Evolutionary conservation across 2,797 vertebrate genomes (phyloP), one percentile per base, ranked within the genome.

Genomic region (Agapornis canus): DNA sequence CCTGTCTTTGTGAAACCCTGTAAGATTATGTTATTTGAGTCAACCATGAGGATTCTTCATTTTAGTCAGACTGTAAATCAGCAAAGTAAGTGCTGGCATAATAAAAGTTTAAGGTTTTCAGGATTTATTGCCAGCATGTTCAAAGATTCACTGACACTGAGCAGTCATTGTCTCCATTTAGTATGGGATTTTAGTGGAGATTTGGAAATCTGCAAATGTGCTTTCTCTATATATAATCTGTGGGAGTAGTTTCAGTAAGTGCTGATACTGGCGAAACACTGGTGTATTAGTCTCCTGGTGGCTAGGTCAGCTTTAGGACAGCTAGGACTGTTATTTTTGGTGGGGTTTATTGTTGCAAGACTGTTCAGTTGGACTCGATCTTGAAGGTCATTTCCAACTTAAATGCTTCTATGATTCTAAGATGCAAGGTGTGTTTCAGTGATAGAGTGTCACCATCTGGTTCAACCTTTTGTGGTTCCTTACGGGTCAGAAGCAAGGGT

Each of bases 41-140:
- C 49, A 80, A 15, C 40, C 73, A 25, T n/a, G 23, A 59, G 40
- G 31, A 77, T 48, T 70, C 76, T 86, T 89, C 40, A 21, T 94
- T 80, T 82, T 59, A 80, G 68, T 86, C 72, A 77, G 51, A 35
- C 56, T 77, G 56, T 95, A 95, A 95, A 93, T 91, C 94, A 86
- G 14, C 5, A 4, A 40, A 72, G 14, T 48, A 79, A 84, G 32
- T 57, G 27, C 61, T 85, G 71, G 56, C n/a, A 22, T 54, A 65
- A 71, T 83, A 40, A 64, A 85, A 60, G 26, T 52, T 71, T 54
- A 70, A 80, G 60, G 31, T 27, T 82, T 90, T 68, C 23, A 54
- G 39, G 35, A 82, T 65, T 84, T 80, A 57, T 86, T 93, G 70
- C 69, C 61, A 79, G 49, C 26, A 10, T 45, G 10, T 45, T 94